phyloP scores from a whole-genome alignment of 2,888 invertebrate genomes.

The Apamea epomidion region DNA sequence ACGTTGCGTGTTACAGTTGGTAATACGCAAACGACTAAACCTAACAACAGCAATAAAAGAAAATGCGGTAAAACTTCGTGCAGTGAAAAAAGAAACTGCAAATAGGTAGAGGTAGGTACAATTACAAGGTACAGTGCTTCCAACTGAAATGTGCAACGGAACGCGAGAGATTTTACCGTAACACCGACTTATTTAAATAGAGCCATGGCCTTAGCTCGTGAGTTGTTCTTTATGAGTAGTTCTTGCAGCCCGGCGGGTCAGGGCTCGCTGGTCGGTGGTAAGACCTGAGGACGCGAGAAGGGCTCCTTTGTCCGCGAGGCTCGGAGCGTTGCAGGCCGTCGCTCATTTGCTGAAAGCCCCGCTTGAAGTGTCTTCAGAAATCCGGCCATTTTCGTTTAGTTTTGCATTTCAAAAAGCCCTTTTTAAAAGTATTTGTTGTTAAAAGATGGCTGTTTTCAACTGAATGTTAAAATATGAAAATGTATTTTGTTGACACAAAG shows the following conservation, averaged over 20 bases:
- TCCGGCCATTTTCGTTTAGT: slow-evolving; percentile 79
- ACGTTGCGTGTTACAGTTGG: slow-evolving; percentile 50
- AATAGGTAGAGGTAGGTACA: slow-evolving; percentile 54
- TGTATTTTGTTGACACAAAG: slow-evolving; percentile 25
- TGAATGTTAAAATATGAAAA: slow-evolving; percentile 6
- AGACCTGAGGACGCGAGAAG: slow-evolving; percentile 75
- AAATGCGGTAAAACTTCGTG: slow-evolving; percentile 47
- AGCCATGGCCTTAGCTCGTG: slow-evolving; percentile 66
- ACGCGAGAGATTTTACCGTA: slow-evolving; percentile 65
- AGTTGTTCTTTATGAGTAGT: slow-evolving; percentile 69
- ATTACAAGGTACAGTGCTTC: slow-evolving; percentile 62
- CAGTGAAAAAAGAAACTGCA: slow-evolving; percentile 54
- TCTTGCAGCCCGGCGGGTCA: slow-evolving; percentile 57
- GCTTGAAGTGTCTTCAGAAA: slow-evolving; percentile 81
- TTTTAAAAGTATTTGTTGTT: slow-evolving; percentile 54
- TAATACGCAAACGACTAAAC: slow-evolving; percentile 52
- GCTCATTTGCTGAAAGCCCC: slow-evolving; percentile 87
- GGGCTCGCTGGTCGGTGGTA: slow-evolving; percentile 53
- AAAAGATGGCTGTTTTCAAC: slow-evolving; percentile 7
- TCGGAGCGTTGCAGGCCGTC: slow-evolving; percentile 75
- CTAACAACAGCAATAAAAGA: slow-evolving; percentile 53
- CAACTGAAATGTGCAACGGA: slow-evolving; percentile 77
- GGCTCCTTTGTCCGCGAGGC: slow-evolving; percentile 79
- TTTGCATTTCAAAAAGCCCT: slow-evolving; percentile 71
- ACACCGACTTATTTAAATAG: slow-evolving; percentile 71